Evolutionary conservation across 64 coral and sea anemone species (phyloP).

Genomic region (Cladopsammia gracilis): DNA sequence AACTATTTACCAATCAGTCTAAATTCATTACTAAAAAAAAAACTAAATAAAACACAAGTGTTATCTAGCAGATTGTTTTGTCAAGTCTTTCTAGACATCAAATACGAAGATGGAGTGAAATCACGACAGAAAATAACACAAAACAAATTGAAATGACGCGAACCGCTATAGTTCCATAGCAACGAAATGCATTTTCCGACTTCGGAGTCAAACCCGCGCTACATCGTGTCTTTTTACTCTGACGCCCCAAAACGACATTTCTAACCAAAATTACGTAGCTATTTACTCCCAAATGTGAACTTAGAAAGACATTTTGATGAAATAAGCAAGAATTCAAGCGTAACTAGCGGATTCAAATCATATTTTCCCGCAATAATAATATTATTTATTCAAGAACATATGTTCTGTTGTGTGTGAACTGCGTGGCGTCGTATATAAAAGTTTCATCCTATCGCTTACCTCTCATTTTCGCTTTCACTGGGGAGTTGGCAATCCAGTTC

Average conservation of each 20-base stretch:
- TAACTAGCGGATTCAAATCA: neutral
- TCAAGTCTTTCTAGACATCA: neutral
- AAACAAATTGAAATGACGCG: neutral
- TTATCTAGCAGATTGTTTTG: neutral
- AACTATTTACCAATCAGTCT: neutral
- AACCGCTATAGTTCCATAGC: neutral
- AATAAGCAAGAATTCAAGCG: slow-evolving; percentile 6
- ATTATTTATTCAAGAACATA: neutral
- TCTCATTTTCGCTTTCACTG: neutral
- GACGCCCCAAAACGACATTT: neutral
- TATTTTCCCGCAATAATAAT: neutral
- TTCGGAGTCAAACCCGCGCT: neutral
- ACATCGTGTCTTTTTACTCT: neutral
- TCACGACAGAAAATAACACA: neutral
- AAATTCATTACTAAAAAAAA: neutral
- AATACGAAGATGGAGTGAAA: neutral
- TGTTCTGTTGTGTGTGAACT: neutral
- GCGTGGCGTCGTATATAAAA: neutral
- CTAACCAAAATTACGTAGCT: neutral
- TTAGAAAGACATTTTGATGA: neutral
- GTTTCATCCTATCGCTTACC: neutral
- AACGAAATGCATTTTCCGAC: neutral
- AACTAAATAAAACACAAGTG: neutral
- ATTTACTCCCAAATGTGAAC: neutral
- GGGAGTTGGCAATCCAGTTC: neutral